Evolutionary conservation across 2,797 vertebrate species (phyloP).

Genomic region (Gadopsis marmoratus): DNA sequence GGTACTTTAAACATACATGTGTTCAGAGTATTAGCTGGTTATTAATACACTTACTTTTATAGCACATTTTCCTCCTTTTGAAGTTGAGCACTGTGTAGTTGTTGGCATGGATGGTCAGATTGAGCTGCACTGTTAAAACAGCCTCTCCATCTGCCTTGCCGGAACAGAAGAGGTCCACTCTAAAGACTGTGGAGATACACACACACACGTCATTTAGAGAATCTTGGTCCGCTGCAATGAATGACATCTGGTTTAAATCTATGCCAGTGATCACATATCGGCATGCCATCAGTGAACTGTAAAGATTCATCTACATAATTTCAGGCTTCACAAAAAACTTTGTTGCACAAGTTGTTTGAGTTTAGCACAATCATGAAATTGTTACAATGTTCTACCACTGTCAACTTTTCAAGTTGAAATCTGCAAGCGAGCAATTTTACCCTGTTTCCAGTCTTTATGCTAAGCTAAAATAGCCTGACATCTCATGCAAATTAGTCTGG

Average conservation of each 20-base stretch:
- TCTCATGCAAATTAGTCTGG: too few relatives aligned
- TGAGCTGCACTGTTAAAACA: conserved; percentile 95
- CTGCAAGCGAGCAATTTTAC: not conserved
- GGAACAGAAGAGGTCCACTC: conserved; percentile 95
- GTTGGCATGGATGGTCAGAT: conserved; percentile 92
- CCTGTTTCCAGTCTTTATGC: not conserved
- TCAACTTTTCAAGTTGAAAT: not conserved
- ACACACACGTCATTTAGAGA: not conserved
- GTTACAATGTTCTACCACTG: not conserved
- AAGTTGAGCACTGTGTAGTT: conserved; percentile 99
- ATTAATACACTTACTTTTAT: conserved; percentile 90
- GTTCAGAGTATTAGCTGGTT: not conserved
- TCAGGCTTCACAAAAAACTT: not conserved
- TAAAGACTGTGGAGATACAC: conserved; percentile 87
- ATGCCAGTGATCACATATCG: not conserved
- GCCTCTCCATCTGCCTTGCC: conserved; percentile 95
- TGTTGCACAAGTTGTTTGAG: not conserved
- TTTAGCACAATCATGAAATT: not conserved
- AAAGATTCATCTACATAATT: not conserved
- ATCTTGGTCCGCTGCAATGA: not conserved
- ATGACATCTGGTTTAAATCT: not conserved
- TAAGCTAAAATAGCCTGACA: not conserved
- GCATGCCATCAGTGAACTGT: not conserved
- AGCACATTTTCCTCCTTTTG: conserved; percentile 99
- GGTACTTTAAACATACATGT: not conserved